Evolutionary conservation across 2,113 vertebrate species (phyloP).

Genomic region (Salvelinus namaycush): DNA sequence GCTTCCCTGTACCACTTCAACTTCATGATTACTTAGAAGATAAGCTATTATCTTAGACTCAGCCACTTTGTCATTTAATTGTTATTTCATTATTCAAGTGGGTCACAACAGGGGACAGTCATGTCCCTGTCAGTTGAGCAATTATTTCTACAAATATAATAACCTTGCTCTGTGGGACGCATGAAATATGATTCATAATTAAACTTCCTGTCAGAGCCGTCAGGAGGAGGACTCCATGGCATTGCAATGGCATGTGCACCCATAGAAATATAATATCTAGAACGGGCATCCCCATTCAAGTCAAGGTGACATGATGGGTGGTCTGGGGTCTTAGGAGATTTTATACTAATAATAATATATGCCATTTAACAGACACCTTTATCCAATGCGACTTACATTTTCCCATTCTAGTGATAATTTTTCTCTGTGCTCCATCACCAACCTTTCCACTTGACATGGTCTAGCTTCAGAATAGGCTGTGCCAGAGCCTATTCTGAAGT

Average conservation of each 20-base stretch:
- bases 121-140: slow-evolving; percentile 48
- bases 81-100: slow-evolving; percentile 59
- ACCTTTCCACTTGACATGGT: no score
- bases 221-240: slow-evolving; percentile 37
- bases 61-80: slow-evolving; percentile 52
- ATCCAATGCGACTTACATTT: no score
- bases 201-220: slow-evolving; percentile 60
- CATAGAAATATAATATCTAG: neutral
- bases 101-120: slow-evolving; percentile 56
- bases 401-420: no score
- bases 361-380: no score
- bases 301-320: no score
- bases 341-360: no score
- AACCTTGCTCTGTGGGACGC: slow-evolving; percentile 47
- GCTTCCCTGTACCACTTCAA: slow-evolving; percentile 4
- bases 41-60: neutral
- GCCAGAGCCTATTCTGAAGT: no score
- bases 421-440: no score
- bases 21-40: neutral
- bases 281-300: no score
- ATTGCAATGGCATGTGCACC: slow-evolving; percentile 33
- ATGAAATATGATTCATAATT: slow-evolving; percentile 62
- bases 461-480: no score
- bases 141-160: slow-evolving; percentile 60
- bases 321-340: no score